Base-by-base conservation (phyloP, 2,888 invertebrate genomes). In the Watsonalla binaria region DNA sequence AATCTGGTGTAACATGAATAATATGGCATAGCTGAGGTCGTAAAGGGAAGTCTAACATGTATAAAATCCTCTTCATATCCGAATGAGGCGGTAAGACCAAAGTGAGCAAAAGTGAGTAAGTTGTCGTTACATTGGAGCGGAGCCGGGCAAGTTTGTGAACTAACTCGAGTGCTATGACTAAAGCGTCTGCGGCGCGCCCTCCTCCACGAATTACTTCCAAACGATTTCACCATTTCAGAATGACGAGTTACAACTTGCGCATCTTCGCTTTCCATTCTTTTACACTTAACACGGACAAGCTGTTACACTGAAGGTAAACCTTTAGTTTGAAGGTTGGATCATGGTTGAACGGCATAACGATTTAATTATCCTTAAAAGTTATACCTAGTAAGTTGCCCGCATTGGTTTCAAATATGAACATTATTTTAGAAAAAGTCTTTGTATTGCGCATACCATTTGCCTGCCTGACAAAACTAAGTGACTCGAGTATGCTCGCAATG, bases 161-260 rank as follows among this genome's bases (percentile, higher is more conserved):
- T 80, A 80, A 84, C 79, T 86, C 70, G 70, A 83, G 84, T 80
- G 75, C 70, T 73, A 74, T 72, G 73, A 79, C 79, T 74, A 80
- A 78, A 83, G 77, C 79, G 80, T 78, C 78, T 82, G 83, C 68
- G 81, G 79, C 70, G 69, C 70, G 75, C 80, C 78, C 74, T 74
- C 71, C 79, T 77, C 74, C 70, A 71, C 80, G 76, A 78, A 80
- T 86, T 84, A 82, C 80, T 85, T 84, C 82, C 84, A 74, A 82
- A 72, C 78, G 81, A 86, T 85, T 87, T 86, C 79, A 65, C 81
- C 74, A 82, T 82, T 72, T 82, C 72, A 63, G 71, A 76, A 82
- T 81, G 76, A 83, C 78, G 79, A 80, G 74, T 80, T 72, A 37
- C 73, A 79, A 80, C 74, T 74, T 66, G 62, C 67, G 70, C 78